Evolutionary conservation across 2,888 invertebrate genomes (phyloP).

Genomic region (Terebella lapidaria): DNA sequence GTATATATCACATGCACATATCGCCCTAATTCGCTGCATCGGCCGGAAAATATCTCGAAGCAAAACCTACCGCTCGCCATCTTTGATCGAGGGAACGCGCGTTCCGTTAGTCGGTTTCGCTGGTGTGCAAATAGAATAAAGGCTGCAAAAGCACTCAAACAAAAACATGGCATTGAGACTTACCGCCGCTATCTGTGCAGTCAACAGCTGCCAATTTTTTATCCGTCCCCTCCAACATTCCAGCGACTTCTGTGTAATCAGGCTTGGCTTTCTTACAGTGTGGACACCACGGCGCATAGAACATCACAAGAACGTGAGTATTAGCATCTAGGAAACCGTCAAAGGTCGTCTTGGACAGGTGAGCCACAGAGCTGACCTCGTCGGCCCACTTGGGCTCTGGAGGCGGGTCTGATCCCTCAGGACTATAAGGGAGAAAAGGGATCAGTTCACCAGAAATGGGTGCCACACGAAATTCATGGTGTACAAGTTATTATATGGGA

Average conservation of each 20-base stretch:
- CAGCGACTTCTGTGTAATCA: slow-evolving; percentile 74
- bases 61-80: no score
- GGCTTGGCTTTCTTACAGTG: slow-evolving; percentile 82
- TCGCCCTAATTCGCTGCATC: no score
- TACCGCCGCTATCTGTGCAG: slow-evolving; percentile 57
- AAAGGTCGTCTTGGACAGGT: slow-evolving; percentile 70
- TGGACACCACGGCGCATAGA: slow-evolving; percentile 90
- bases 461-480: no score
- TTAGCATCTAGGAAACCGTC: slow-evolving; percentile 71
- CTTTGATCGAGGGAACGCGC: no score
- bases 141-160: no score
- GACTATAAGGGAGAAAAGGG: no score
- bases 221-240: slow-evolving; percentile 70
- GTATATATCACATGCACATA: no score
- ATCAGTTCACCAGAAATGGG: no score
- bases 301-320: slow-evolving; percentile 82
- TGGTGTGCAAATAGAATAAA: no score
- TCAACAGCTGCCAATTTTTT: slow-evolving; percentile 72
- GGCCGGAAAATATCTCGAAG: no score
- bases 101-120: no score
- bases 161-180: no score
- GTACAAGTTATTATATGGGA: not conserved
- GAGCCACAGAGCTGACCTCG: slow-evolving; percentile 69
- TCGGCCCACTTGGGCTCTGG: slow-evolving; percentile 73
- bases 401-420: slow-evolving; percentile 2